Evolutionary conservation across 2,888 invertebrate genomes (phyloP).

Genomic region (Frankliniella fusca): DNA sequence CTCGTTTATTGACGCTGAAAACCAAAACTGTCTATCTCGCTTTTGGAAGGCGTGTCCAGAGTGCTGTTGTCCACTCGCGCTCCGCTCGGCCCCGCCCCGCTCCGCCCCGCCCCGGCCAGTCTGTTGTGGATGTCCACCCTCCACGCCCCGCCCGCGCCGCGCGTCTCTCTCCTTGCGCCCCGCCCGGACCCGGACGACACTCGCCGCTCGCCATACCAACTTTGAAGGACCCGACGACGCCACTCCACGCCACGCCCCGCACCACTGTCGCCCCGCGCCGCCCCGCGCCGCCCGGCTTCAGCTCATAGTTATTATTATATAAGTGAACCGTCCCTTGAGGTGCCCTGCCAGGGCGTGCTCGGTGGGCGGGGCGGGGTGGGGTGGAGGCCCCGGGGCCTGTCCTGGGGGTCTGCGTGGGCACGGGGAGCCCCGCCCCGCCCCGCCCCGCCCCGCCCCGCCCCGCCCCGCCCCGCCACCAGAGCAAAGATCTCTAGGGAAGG

Average conservation of each 20-base stretch:
- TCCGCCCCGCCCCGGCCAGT: neutral
- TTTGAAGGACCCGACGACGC: neutral
- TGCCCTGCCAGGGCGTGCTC: neutral
- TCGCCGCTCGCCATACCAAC: neutral
- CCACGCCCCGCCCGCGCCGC: neutral
- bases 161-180: neutral
- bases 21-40: too few species aligned
- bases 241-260: neutral
- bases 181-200: neutral
- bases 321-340: conserved; percentile 2
- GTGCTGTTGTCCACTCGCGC: too few species aligned
- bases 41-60: too few species aligned
- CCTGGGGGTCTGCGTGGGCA: too few species aligned
- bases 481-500: neutral
- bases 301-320: conserved; percentile 18
- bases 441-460: neutral
- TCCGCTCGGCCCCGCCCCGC: neutral
- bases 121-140: neutral
- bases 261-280: neutral
- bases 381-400: neutral
- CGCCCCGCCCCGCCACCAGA: neutral
- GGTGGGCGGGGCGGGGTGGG: neutral
- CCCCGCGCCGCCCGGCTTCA: neutral
- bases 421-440: neutral
- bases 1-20: too few species aligned